Base-by-base conservation (phyloP, 2,113 vertebrate genomes). In the Prunella fulvescens region DNA sequence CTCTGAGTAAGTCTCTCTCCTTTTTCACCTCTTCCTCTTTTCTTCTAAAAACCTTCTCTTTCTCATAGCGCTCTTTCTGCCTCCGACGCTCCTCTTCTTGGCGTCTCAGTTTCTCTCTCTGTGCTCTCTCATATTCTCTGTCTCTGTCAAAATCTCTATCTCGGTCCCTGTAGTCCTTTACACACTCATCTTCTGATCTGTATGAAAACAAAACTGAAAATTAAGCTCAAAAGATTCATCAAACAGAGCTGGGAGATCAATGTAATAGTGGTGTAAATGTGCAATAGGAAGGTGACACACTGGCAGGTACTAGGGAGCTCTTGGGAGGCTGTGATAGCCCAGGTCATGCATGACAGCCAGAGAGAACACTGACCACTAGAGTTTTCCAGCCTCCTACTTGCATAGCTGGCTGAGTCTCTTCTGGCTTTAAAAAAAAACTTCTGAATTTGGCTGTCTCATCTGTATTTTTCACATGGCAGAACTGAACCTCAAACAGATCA, bases 11-110 rank as follows among this genome's bases (percentile, higher is more conserved):
- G 56, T 99, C 99, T 92, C 98, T 99, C 31, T 99, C 99, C 82
- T 98, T 99, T 96, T 98, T 99, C 65, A 97, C 80, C 7, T 99
- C 99, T 22, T 99, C 99, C 19, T 99, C 99, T 87, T 98, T 98
- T 96, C 98, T 99, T 97, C 98, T 98, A 97, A 96, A 98, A 28
- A 96, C 79, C 88, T 98, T 99, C 78, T 99, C 99, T 77, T 98
- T 98, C 81, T 99, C 99, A 48, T 98, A 99, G 50, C 98, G 98
- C 11, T 99, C 99, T 85, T 98, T 98, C 95, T 98, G 98, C 92
- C 98, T 98, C 44, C 99, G 97, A 10, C 99, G 98, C 18, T 99
- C 99, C 51, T 99, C 99, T 24, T 99, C 99, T 71, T 99, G 99
- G 10, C 99, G 98, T 61, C 98, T 98, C 86, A 98, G 70, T 60